Base-by-base conservation (phyloP, 2,888 invertebrate genomes). In the Aporophyla nigra region DNA sequence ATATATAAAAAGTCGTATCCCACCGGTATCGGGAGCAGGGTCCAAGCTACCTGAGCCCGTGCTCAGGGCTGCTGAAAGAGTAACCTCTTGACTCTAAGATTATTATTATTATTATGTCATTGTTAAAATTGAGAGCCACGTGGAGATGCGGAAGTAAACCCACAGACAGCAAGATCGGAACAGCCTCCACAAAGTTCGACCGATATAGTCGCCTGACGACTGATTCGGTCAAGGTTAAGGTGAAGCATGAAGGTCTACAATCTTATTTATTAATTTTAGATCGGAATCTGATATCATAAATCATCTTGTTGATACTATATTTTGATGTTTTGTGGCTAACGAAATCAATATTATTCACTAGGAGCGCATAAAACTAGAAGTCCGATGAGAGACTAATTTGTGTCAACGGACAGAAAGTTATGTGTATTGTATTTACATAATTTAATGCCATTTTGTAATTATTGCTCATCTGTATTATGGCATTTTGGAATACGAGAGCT, bases 221-320 rank as follows among this genome's bases (percentile, higher is more conserved):
- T 40, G 24, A 4, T 46, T 66, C 54, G 76, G 76, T 76, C 80
- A 81, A 81, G 80, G 80, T 27, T 53, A 19, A 9, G 53, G 40
- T 58, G 21, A 12, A 65, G 6, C 68, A 49, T 69, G 67, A 80
- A 76, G 76, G 80, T 43, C 33, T 33, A 33, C 33, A 10, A 71
- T 54, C 19, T 71, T 56, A 75, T 71, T 80, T 63, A 67, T 69
- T 54, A 27, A 54, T 12, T 51, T 43, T 5, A 19, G 21, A 71
- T 33, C 10, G 33, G 40, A 63, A 68, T 21, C 14, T 68, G 75
- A 74, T 80, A 80, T 46, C 46, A 56, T 70, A 66, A 59, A 70
- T 56, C 10, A 61, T 53, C 2, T 49, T 16, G 21, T 43, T 46
- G 6, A 27, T 16, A n/a, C 5, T 62, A 53, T 40, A 54, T 56